Percentiles rank a stretch among this genome's conserved stretches.
phyloP scores from a whole-genome alignment of 2,797 vertebrate genomes.

The Mareca penelope region DNA sequence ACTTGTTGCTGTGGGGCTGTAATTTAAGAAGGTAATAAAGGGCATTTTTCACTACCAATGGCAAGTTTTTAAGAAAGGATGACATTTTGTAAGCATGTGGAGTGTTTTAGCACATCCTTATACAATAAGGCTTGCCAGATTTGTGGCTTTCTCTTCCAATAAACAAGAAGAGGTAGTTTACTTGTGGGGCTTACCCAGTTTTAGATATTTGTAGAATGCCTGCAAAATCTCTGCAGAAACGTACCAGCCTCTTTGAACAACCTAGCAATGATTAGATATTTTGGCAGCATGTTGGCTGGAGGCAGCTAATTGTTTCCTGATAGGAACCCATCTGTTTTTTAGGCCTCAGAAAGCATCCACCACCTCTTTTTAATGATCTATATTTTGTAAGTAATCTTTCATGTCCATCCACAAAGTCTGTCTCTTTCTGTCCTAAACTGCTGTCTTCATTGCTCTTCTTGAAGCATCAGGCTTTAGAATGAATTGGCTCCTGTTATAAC shows the following conservation, averaged over 20 bases:
- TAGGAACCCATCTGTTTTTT: neutral
- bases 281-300: neutral
- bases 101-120: neutral
- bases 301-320: neutral
- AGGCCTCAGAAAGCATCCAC: neutral
- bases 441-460: neutral
- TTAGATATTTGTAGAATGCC: neutral
- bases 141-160: neutral
- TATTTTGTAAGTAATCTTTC: neutral
- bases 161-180: neutral
- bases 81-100: neutral
- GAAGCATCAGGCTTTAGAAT: neutral
- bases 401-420: neutral
- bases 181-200: neutral
- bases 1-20: neutral
- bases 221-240: neutral
- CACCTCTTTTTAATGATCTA: neutral
- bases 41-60: neutral
- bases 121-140: neutral
- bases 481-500: neutral
- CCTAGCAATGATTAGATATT: neutral
- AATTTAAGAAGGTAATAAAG: neutral
- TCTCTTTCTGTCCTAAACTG: neutral
- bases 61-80: neutral
- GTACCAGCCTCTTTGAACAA: neutral